Percentiles rank a stretch among this genome's conserved stretches.
These are phyloP conservation scores for Trichonephila inaurata DNA, from an alignment of 1,140 invertebrate species.

Conservation along the genomic window DNA sequence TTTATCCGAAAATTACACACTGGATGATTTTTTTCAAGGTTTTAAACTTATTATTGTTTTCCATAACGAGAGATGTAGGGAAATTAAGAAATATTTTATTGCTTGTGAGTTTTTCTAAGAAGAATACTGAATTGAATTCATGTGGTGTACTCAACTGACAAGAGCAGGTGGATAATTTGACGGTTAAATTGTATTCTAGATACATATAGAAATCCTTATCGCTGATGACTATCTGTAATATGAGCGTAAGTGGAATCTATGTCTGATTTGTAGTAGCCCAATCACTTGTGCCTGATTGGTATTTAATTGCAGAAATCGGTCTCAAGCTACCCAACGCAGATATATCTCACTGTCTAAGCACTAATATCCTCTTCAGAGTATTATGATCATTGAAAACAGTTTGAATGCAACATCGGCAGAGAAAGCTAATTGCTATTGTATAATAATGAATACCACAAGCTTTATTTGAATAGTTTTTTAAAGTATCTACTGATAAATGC, in stretches of 20 bases:
- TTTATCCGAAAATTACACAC: too few species aligned
- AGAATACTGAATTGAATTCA: background rate
- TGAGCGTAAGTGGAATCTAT: constrained; percentile 9
- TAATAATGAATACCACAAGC: background rate
- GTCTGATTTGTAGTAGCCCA: background rate
- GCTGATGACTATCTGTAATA: constrained; percentile 8
- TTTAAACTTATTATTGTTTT: too few species aligned
- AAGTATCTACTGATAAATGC: too few species aligned
- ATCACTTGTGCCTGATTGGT: constrained; percentile 16
- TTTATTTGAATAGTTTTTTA: background rate
- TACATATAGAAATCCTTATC: background rate
- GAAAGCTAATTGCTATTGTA: background rate
- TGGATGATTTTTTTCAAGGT: too few species aligned
- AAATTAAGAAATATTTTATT: too few species aligned
- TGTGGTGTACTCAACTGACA: background rate
- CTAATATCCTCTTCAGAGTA: background rate
- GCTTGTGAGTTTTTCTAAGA: too few species aligned
- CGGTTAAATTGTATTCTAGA: background rate
- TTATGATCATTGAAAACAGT: background rate
- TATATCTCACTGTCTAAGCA: background rate
- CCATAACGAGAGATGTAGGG: too few species aligned
- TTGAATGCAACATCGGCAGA: background rate
- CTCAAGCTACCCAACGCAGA: background rate
- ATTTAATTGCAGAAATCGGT: constrained; percentile 31
- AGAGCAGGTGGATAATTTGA: background rate